Conservation (phyloP, 1,140 invertebrate species). For the Solen grandis region DNA sequence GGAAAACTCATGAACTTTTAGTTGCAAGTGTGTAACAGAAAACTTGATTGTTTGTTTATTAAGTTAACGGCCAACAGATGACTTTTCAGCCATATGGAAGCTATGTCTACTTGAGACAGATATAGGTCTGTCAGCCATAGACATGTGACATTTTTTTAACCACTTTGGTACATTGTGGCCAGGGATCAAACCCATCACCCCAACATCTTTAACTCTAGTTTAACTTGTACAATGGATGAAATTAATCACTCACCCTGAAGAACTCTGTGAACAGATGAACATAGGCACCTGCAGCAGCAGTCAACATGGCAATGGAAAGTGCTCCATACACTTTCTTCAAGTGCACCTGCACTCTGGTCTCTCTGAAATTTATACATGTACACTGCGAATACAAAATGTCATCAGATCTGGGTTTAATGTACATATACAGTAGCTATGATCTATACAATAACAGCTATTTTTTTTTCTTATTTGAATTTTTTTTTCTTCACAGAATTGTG, state of each 20-base stretch:
- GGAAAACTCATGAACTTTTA: no score
- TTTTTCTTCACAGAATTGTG: neutral
- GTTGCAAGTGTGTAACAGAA: no score
- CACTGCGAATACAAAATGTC: neutral
- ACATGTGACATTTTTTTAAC: no score
- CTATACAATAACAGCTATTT: neutral
- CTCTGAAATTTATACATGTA: constrained; percentile 61
- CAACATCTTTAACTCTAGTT: no score
- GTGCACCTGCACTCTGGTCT: constrained; percentile 83
- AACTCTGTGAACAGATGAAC: constrained; percentile 89
- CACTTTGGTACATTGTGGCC: no score
- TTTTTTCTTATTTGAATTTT: neutral
- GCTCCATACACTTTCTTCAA: constrained; percentile 97
- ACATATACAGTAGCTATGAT: neutral
- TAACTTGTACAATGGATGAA: no score
- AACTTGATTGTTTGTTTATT: no score
- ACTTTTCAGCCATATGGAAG: no score
- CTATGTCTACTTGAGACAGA: no score
- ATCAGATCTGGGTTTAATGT: neutral
- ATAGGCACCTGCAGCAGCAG: constrained; percentile 90
- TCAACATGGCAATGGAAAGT: constrained; percentile 89
- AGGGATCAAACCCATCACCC: no score
- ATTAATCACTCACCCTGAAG: constrained; percentile 76
- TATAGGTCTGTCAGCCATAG: no score
- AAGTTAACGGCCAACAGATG: no score